These are phyloP conservation scores for Cryptomyrus ogoouensis DNA, from an alignment of 2,113 vertebrate species.

Conservation along the genomic window DNA sequence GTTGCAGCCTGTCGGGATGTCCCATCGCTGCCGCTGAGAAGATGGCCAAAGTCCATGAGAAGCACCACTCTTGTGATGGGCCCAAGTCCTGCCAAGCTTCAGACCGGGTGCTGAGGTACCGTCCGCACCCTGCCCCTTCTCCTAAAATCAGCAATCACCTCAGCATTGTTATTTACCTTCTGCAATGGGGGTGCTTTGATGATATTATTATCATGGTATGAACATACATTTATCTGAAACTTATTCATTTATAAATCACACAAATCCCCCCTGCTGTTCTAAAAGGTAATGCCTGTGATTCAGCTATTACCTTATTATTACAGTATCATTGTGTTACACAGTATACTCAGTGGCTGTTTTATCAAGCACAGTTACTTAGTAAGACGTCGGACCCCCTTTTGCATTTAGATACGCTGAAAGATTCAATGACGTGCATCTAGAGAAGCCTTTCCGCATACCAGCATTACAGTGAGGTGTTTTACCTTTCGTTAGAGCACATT, in stretches of 20 bases:
- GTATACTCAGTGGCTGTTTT: background rate
- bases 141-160: background rate
- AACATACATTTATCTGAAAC: background rate
- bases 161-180: background rate
- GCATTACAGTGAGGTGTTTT: background rate
- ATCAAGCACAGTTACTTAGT: background rate
- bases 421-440: background rate
- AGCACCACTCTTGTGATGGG: slow-evolving; percentile 77
- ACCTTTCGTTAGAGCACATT: background rate
- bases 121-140: background rate
- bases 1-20: slow-evolving; percentile 90
- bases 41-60: slow-evolving; percentile 94
- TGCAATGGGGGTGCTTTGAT: background rate
- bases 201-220: background rate
- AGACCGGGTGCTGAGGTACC: slow-evolving; percentile 95
- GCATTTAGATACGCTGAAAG: background rate
- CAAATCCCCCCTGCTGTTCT: background rate
- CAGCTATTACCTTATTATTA: background rate
- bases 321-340: background rate
- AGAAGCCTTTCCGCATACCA: background rate
- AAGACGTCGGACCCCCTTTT: background rate
- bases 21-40: slow-evolving; percentile 97
- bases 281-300: background rate
- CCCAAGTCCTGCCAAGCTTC: slow-evolving; percentile 92
- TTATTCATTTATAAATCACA: background rate